Percentiles rank a stretch among this genome's conserved stretches.
These are phyloP conservation scores for Rhyacophila evoluta DNA, from an alignment of 2,888 invertebrate species.

Conservation along the genomic window DNA sequence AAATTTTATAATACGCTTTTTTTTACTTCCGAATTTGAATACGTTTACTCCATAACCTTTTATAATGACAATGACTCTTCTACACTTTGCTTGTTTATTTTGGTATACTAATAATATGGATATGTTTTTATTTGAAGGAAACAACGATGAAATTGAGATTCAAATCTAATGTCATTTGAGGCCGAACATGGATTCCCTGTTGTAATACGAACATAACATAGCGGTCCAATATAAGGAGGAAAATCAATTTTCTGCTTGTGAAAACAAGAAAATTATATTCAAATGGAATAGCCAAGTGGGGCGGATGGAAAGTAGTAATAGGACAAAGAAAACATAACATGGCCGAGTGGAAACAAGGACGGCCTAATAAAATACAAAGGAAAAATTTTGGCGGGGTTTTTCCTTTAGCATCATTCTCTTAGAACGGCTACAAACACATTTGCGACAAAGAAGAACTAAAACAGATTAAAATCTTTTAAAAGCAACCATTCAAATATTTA, in stretches of 20 bases:
- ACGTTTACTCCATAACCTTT: no score
- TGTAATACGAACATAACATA: not conserved
- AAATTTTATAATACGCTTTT: no score
- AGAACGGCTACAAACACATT: not conserved
- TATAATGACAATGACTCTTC: no score
- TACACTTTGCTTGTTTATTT: no score
- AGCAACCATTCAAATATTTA: not conserved
- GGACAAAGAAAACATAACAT: slow-evolving; percentile 20
- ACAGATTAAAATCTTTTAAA: slow-evolving; percentile 21
- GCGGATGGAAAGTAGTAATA: slow-evolving; percentile 17
- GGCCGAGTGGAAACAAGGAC: slow-evolving; percentile 6
- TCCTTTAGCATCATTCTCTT: not conserved
- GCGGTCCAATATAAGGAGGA: not conserved
- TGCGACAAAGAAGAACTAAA: slow-evolving; percentile 13
- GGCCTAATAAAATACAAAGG: slow-evolving; percentile 24
- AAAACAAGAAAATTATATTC: slow-evolving; percentile 24
- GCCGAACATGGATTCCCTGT: no score
- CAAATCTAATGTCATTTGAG: no score
- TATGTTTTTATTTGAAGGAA: no score
- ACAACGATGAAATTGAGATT: no score
- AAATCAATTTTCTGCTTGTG: slow-evolving; percentile 22
- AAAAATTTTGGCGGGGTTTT: not conserved
- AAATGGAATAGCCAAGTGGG: slow-evolving; percentile 2
- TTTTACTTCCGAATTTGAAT: no score
- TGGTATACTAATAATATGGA: no score